Evolutionary conservation across 2,113 vertebrate species (phyloP).

Genomic region (Kryptolebias marmoratus): DNA sequence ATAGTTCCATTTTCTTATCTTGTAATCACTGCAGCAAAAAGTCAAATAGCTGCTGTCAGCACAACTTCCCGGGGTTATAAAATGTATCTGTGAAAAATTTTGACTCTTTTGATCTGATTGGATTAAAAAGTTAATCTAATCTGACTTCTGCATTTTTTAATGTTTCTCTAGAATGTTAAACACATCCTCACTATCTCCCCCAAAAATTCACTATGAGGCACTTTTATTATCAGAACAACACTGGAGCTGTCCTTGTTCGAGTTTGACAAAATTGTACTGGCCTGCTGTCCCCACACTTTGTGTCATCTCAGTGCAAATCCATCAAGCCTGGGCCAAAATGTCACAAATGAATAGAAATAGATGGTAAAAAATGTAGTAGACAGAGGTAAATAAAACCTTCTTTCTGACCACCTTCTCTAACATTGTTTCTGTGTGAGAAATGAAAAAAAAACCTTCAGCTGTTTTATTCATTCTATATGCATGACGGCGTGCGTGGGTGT

Average conservation of each 20-base stretch:
- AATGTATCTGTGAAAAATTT: neutral
- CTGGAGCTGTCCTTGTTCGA: constrained; percentile 4
- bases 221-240: neutral
- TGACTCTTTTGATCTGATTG: neutral
- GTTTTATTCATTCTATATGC: constrained; percentile 43
- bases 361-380: constrained; percentile 23
- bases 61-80: neutral
- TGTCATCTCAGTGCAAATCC: constrained; percentile 30
- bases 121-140: neutral
- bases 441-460: constrained; percentile 9
- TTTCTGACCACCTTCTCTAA: constrained; percentile 25
- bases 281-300: constrained; percentile 8
- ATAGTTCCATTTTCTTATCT: neutral
- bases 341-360: constrained; percentile 41
- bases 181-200: neutral
- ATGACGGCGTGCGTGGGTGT: constrained; percentile 43
- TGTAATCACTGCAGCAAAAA: neutral
- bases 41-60: neutral
- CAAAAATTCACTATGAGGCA: neutral
- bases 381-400: constrained; percentile 31
- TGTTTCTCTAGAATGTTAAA: neutral
- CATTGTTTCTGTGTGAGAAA: constrained; percentile 36
- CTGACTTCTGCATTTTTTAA: neutral
- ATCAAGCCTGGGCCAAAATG: constrained; percentile 25
- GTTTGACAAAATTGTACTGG: neutral